These are phyloP conservation scores for Nothobranchius furzeri DNA, from an alignment of 2,113 vertebrate genomes.

Conservation along the genomic window DNA sequence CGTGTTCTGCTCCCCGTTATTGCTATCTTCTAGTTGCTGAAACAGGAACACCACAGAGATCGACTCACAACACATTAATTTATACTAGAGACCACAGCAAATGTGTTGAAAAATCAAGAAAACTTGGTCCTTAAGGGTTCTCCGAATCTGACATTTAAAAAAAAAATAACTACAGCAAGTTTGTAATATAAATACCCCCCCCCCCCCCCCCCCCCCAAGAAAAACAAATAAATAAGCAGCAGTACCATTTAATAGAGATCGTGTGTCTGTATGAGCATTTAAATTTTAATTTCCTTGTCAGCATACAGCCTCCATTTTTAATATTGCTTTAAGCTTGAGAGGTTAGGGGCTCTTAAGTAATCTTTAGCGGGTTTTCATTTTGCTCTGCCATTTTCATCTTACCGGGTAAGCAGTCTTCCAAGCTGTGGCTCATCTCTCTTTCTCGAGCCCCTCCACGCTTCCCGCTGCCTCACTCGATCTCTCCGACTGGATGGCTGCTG, in stretches of 20 bases:
- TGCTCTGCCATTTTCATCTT: conserved; percentile 56
- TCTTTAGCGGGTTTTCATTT: conserved; percentile 74
- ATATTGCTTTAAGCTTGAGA: conserved; percentile 66
- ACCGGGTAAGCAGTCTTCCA: conserved; percentile 40
- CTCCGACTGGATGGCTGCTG: conserved; percentile 9
- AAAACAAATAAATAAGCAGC: too few relatives aligned
- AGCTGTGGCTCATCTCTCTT: conserved; percentile 19
- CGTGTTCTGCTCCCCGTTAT: too few relatives aligned
- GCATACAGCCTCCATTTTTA: conserved; percentile 53
- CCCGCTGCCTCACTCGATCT: conserved; percentile 4
- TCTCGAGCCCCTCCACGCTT: conserved; percentile 8
- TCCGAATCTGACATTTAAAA: too few relatives aligned
- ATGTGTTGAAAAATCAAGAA: too few relatives aligned
- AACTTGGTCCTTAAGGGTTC: too few relatives aligned
- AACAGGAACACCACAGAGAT: too few relatives aligned
- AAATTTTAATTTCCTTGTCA: conserved; percentile 65
- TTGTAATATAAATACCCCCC: background rate
- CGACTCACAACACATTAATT: too few relatives aligned
- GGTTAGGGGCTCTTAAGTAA: conserved; percentile 74
- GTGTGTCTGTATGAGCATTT: conserved; percentile 38
- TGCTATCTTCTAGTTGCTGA: too few relatives aligned
- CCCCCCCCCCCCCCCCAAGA: too few relatives aligned
- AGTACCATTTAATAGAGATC: conserved; percentile 20
- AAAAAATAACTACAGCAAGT: too few relatives aligned
- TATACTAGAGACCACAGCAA: too few relatives aligned